These are phyloP conservation scores for Eristalis intricaria DNA, from an alignment of 2,888 invertebrate genomes.

Conservation along the genomic window DNA sequence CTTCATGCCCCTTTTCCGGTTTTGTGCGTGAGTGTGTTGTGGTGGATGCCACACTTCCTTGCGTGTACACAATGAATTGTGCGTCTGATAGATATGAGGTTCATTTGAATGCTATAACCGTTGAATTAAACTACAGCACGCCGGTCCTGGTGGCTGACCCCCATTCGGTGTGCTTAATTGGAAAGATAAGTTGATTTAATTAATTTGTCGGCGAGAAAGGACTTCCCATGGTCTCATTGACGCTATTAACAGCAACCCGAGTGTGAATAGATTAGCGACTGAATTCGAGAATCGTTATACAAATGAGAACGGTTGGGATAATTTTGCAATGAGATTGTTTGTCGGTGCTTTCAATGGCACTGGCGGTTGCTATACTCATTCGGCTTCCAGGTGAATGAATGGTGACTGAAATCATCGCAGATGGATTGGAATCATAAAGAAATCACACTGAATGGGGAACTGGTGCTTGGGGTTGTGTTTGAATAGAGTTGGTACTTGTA, in stretches of 20 bases:
- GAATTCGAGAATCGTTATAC: slow-evolving; percentile 49
- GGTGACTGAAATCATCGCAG: neutral
- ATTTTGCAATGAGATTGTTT: slow-evolving; percentile 46
- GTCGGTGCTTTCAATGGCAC: slow-evolving; percentile 11
- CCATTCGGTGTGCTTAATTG: slow-evolving; percentile 57
- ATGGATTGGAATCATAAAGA: neutral
- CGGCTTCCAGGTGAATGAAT: slow-evolving; percentile 37
- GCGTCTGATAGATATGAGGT: slow-evolving; percentile 60
- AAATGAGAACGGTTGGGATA: slow-evolving; percentile 36
- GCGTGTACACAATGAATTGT: slow-evolving; percentile 52
- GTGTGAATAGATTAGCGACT: slow-evolving; percentile 40
- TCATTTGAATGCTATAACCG: slow-evolving; percentile 64
- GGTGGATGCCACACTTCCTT: slow-evolving; percentile 3
- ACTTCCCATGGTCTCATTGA: neutral
- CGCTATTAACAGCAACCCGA: neutral
- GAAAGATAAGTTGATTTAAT: slow-evolving; percentile 69
- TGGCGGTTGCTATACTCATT: slow-evolving; percentile 36
- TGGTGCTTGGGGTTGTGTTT: neutral
- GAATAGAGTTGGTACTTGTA: neutral
- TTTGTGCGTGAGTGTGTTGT: neutral
- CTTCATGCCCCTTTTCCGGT: neutral
- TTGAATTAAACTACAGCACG: slow-evolving; percentile 64
- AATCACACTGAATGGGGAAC: neutral
- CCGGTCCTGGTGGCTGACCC: slow-evolving; percentile 40
- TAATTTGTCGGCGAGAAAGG: slow-evolving; percentile 38